Evolutionary conservation across 2,113 vertebrate species (phyloP).

Genomic region (Microtus ochrogaster): DNA sequence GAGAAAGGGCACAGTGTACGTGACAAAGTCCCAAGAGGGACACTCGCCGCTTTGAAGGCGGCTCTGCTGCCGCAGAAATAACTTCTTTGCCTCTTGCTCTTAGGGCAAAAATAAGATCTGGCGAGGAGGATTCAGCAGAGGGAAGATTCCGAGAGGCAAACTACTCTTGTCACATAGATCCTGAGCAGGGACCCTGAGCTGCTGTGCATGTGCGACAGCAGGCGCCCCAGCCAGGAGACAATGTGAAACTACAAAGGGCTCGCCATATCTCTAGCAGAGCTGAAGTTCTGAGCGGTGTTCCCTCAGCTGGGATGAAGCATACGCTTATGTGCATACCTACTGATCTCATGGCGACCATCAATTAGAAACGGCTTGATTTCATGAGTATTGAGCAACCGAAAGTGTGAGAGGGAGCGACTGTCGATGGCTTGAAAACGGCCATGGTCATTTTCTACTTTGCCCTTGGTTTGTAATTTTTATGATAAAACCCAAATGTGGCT

Average conservation of each 20-base stretch:
- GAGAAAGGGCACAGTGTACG: neutral
- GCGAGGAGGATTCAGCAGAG: neutral
- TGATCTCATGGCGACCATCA: neutral
- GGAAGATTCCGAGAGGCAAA: neutral
- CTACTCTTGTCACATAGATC: neutral
- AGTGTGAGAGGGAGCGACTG: neutral
- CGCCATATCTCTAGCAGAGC: neutral
- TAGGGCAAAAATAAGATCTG: neutral
- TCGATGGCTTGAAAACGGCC: neutral
- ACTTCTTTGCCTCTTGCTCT: slow-evolving; percentile 8
- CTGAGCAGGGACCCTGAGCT: neutral
- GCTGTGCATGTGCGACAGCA: rapidly evolving
- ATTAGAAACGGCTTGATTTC: neutral
- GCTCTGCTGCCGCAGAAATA: neutral
- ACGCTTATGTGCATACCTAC: neutral
- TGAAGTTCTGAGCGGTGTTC: neutral
- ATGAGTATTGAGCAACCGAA: neutral
- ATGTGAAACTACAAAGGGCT: neutral
- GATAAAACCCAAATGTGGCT: slow-evolving; percentile 41
- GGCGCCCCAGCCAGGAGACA: neutral
- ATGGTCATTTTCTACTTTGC: slow-evolving; percentile 9
- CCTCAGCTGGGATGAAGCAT: neutral
- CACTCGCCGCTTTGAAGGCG: neutral
- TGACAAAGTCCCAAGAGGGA: neutral
- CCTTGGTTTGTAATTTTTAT: slow-evolving; percentile 27